Evolutionary conservation across 2,888 invertebrate genomes (phyloP), one percentile per base, ranked within the genome.

Genomic region (Catocala nupta): DNA sequence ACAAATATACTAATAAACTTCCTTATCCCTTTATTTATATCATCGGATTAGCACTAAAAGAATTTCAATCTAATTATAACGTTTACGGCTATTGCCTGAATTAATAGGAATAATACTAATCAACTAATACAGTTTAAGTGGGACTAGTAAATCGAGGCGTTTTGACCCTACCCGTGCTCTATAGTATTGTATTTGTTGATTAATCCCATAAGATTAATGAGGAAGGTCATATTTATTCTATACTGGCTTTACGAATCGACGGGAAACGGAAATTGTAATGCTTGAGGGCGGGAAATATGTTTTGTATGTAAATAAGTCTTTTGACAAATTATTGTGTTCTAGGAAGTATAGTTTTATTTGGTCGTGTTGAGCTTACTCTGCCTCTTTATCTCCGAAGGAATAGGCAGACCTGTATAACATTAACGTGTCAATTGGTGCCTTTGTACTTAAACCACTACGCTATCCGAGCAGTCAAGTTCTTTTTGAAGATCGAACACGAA

Each of bases 131-230:
- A 25, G 39, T 49, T n/a, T 44, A 50, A 58, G 54, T 33, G 43
- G 9, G 47, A 12, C 45, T 51, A 59, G 12, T 59, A 63, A 59
- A 63, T 59, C 42, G 33, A n/a, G n/a, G 51, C 25, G 34, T 59
- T 51, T 63, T 57, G 44, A 12, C 57, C 12, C 33, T 43, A 8
- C 48, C 25, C 33, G 25, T 42, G 50, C 34, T 59, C 53, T 47
- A 8, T 7, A 45, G 47, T 44, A 67, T 59, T 51, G 57, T 62
- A 42, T 58, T 63, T 55, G 54, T 59, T 42, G 53, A 64, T 66
- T 62, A 72, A 72, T 66, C 55, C 63, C 12, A 39, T 54, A 53
- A 72, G 69, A 69, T 69, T 60, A 56, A 62, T 63, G 50, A n/a
- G 49, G 16, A 25, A 55, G 39, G 59, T 16, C 55, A 61, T 70